Base-by-base conservation (phyloP, 2,888 invertebrate species). In the Mythimna ferrago region DNA sequence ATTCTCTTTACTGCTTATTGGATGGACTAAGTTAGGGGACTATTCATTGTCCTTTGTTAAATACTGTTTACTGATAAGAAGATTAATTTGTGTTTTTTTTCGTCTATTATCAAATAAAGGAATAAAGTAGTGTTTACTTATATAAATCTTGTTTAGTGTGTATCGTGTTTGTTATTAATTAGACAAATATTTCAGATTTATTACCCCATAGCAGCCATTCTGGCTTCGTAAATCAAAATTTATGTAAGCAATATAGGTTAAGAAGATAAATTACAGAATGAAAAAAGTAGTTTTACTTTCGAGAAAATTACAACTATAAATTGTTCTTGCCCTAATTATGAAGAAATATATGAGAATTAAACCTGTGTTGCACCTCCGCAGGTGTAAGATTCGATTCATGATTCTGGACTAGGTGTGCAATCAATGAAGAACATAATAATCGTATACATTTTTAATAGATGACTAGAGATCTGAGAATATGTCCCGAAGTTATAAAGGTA, bases 1-100 rank as follows among this genome's bases (percentile, higher is more conserved):
- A 72, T 77, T 77, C 41, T 35, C 48, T 77, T 83, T 44, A 83
- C 65, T 84, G 70, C 61, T 78, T 66, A 84, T 75, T 81, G 62
- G 70, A 69, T 72, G 53, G 51, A 44, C 38, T 69, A 41, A 41
- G 32, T 66, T 61, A 9, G 16, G 35, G 35, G 10, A n/a, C n/a
- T 53, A 9, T 44, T 51, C 41, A 35, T 67, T 60, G 66, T 66
- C 35, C 44, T 35, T 69, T 54, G 14, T 57, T 54, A 63, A 38
- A 26, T 6, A 21, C n/a, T 66, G 5, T 11, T 14, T 48, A 16
- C 51, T 60, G 81, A 71, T 79, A 76, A 68, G 38, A 56, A 5
- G 14, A 26, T 21, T 26, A 26, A 56, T 11, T 26, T 21, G 9
- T 75, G 21, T 0, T 5, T 32, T 38, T 62, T 61, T 48, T 32